A percentile compares a stretch with the other conserved stretches of the same genome.
Conservation (phyloP, 2,888 invertebrate species). For the Oxycera nigricornis region DNA sequence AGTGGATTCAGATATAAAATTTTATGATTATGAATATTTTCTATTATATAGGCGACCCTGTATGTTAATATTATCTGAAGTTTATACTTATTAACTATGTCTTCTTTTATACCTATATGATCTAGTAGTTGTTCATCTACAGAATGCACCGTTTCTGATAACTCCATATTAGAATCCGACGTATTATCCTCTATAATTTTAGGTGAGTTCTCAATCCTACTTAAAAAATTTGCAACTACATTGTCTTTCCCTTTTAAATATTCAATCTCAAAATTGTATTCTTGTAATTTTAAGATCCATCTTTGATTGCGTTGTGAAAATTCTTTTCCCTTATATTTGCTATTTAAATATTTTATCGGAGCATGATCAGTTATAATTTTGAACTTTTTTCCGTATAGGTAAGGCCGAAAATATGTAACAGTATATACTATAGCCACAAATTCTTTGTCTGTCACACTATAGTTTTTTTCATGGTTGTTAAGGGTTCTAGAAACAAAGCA, state of each 20-base stretch:
- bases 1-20: too few species aligned
- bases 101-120: slow-evolving; percentile 44
- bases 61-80: slow-evolving; percentile 46
- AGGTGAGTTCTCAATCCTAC: slow-evolving; percentile 42
- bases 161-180: slow-evolving; percentile 33
- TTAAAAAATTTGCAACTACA: slow-evolving; percentile 44
- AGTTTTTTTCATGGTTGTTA: slow-evolving; percentile 43
- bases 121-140: slow-evolving; percentile 43
- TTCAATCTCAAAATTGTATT: slow-evolving; percentile 42
- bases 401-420: slow-evolving; percentile 44
- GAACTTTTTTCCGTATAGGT: slow-evolving; percentile 44
- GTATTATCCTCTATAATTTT: slow-evolving; percentile 41
- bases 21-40: too few species aligned
- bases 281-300: slow-evolving; percentile 44
- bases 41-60: too few species aligned
- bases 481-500: slow-evolving; percentile 44
- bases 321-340: slow-evolving; percentile 44
- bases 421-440: slow-evolving; percentile 44
- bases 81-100: slow-evolving; percentile 46
- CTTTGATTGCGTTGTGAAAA: slow-evolving; percentile 43
- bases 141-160: slow-evolving; percentile 43
- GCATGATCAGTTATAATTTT: slow-evolving; percentile 45
- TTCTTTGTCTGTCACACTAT: slow-evolving; percentile 43
- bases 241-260: slow-evolving; percentile 45
- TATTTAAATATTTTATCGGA: slow-evolving; percentile 43